Base-by-base conservation (phyloP, 2,797 vertebrate genomes). In the Rhabdomys pumilio region DNA sequence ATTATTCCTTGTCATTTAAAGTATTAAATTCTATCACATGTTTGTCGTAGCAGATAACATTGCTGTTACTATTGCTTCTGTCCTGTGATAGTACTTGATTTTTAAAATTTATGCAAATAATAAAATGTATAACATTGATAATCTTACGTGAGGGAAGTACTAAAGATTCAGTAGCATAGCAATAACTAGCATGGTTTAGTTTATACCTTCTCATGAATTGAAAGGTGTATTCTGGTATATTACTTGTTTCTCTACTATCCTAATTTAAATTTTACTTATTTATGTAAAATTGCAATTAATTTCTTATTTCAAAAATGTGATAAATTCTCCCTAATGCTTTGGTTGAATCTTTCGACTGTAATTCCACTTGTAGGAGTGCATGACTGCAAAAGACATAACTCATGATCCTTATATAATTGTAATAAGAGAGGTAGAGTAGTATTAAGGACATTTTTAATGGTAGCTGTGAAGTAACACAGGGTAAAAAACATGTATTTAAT, bases 21-120 rank as follows among this genome's bases (percentile, higher is more conserved):
- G 26, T 69, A 94, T 87, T 50, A 47, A 53, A 89, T 89, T 76
- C 38, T 89, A 79, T 89, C 53, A 90, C 65, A 41, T 88, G 20
- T 50, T 73, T 96, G 53, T 91, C 44, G 93, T 50, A 86, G 38
- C 29, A 72, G 53, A 69, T 22, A 79, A 53, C 19, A 55, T 81
- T 81, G 34, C 24, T 59, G 7, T 24, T 85, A 63, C 15, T 29
- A 38, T 53, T 76, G 82, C 24, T 61, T 80, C 55, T 83, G 7
- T 76, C 26, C 59, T 80, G 22, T 0, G 73, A 44, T 85, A 80
- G 79, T 44, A 22, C 29, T 55, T 90, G 6, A 26, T 9, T 84
- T 10, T 31, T 41, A 77, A 31, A 41, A 19, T 84, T 19, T 69
- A 69, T 69, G 38, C 55, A 77, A 44, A 67, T 41, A 55, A 34